Conservation (phyloP, 2,797 vertebrate species). For the Centroberyx gerrardi region DNA sequence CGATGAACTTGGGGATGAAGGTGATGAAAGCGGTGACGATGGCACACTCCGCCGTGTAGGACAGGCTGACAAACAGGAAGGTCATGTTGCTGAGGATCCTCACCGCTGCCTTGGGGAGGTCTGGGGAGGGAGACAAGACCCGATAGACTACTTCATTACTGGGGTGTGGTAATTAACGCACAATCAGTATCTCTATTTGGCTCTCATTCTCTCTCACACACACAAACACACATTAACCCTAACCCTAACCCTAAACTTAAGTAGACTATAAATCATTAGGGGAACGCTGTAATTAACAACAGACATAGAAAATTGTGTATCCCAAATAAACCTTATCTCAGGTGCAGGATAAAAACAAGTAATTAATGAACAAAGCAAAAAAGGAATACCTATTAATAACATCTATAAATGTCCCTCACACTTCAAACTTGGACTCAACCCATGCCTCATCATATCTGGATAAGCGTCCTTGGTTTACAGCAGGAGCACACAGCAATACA, state of each 20-base stretch:
- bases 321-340: constrained; percentile 15
- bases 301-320: constrained; percentile 15
- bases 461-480: constrained; percentile 34
- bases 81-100: constrained; percentile 99
- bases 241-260: too few relatives aligned
- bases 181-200: constrained; percentile 30
- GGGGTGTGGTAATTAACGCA: constrained; percentile 47
- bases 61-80: constrained; percentile 99
- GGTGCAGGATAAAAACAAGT: background rate
- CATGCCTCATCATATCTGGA: constrained; percentile 44
- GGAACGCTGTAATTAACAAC: constrained; percentile 44
- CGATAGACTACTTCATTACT: constrained; percentile 44
- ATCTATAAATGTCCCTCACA: constrained; percentile 23
- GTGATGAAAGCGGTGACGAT: constrained; percentile 99
- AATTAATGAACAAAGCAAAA: constrained; percentile 22
- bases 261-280: constrained; percentile 12
- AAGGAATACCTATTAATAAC: constrained; percentile 11
- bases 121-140: constrained; percentile 76
- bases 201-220: constrained; percentile 25
- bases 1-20: constrained; percentile 99
- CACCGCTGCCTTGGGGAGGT: constrained; percentile 95
- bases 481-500: background rate
- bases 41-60: constrained; percentile 99
- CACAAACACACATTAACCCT: constrained; percentile 12
- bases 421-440: constrained; percentile 10